Evolutionary conservation across 2,113 vertebrate genomes (phyloP).

Genomic region (Todiramphus chloris): DNA sequence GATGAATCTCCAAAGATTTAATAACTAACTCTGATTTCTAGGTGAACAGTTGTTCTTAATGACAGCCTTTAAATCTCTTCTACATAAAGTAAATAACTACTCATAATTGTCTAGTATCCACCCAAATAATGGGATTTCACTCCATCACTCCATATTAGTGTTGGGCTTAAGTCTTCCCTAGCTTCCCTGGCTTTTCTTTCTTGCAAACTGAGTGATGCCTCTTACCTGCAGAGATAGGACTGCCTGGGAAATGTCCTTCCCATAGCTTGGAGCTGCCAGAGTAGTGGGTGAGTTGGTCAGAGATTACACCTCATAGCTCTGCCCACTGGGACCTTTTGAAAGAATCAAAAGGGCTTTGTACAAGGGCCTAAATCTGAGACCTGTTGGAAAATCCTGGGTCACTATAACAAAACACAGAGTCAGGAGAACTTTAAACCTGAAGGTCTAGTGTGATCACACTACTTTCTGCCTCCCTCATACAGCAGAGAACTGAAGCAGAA

Average conservation of each 20-base stretch:
- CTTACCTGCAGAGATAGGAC: background rate
- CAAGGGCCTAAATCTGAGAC: background rate
- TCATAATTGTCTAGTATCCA: background rate
- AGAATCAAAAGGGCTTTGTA: background rate
- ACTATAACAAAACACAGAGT: background rate
- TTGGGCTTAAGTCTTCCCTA: background rate
- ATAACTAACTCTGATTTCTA: background rate
- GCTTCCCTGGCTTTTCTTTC: background rate
- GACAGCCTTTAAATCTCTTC: background rate
- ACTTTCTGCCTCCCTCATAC: background rate
- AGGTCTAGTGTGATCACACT: background rate
- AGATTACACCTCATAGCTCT: background rate
- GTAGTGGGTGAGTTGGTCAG: background rate
- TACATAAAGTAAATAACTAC: background rate
- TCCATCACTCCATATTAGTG: accelerated
- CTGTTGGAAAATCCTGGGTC: background rate
- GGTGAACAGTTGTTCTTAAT: background rate
- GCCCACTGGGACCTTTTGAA: background rate
- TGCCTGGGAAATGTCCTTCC: background rate
- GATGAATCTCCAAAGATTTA: background rate
- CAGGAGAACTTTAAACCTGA: background rate
- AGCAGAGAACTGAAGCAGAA: background rate
- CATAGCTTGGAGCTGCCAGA: background rate
- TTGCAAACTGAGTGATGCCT: background rate
- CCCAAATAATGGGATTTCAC: background rate